Evolutionary conservation across 2,113 vertebrate genomes (phyloP).

Genomic region (Piaya cayana): DNA sequence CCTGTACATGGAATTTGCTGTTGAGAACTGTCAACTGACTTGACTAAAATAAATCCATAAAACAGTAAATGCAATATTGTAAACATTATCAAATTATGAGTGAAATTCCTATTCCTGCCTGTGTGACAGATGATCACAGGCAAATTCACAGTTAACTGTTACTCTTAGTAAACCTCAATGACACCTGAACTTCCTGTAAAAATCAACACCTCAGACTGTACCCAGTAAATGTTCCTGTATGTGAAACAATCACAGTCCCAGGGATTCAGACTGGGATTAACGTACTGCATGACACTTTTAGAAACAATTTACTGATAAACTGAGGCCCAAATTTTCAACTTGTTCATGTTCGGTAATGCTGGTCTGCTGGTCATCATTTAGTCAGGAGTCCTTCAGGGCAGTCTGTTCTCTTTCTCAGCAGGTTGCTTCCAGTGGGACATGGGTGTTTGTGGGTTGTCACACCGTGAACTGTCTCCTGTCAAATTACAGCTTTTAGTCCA

Average conservation of each 20-base stretch:
- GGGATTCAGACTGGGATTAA: not conserved
- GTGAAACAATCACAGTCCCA: not conserved
- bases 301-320: constrained; percentile 5
- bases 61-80: not conserved
- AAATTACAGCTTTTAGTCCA: not conserved
- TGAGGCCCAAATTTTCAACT: not conserved
- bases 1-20: not conserved
- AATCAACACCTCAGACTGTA: not conserved
- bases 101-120: not conserved
- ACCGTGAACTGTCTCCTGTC: rapidly evolving
- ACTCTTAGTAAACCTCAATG: not conserved
- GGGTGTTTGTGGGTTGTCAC: not conserved
- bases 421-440: not conserved
- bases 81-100: not conserved
- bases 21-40: not conserved
- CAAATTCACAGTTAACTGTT: not conserved
- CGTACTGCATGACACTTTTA: not conserved
- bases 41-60: not conserved
- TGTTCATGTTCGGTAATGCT: not conserved
- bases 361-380: not conserved
- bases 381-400: not conserved
- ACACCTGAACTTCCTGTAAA: not conserved
- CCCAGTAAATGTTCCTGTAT: not conserved
- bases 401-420: not conserved
- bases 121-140: not conserved